Evolutionary conservation across 1,140 invertebrate species (phyloP), one percentile per base, ranked within the genome.

Genomic region (Euura lappo): DNA sequence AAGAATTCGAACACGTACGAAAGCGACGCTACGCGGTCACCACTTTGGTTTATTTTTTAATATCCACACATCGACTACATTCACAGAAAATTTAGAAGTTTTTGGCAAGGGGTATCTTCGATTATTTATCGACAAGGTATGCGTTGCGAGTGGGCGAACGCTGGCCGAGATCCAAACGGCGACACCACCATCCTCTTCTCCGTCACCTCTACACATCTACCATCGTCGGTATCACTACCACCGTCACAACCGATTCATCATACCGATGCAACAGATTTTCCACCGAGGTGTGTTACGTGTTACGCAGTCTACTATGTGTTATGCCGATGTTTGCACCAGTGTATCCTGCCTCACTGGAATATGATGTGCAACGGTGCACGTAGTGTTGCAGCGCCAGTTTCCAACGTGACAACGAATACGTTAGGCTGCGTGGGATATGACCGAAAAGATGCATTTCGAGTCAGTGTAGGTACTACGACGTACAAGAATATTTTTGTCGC

Each of bases 121-220:
- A 60, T 60, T 60, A 60, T 60, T 60, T 60, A 60, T 60, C 51
- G 51, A 60, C 51, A 60, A 11, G 51, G 51, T 60, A 60, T 60
- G 51, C 51, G 51, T 60, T 8, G 51, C 51, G 51, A 60, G 51
- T 60, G 51, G 51, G 51, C 6, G 51, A 60, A 11, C 13, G 28
- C 51, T 60, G 51, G 51, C 51, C 3, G 51, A 5, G 8, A 6
- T 60, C 51, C 51, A 60, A 60, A 60, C 51, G 51, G 51, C 51
- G 51, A 60, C 51, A 60, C 51, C 51, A 60, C 51, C 51, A 6
- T 60, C 51, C 51, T 60, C 51, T 60, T 60, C 51, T 8, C 13
- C 51, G 51, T 60, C 51, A 60, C 51, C 51, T 60, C 51, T 8
- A n/a, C 13, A 6, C 28, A 28, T 28, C 51, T 6, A 60, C 51